A percentile compares a stretch with the other conserved stretches of the same genome.
Conservation (phyloP, 2,113 vertebrate species). For the Hucho hucho region DNA sequence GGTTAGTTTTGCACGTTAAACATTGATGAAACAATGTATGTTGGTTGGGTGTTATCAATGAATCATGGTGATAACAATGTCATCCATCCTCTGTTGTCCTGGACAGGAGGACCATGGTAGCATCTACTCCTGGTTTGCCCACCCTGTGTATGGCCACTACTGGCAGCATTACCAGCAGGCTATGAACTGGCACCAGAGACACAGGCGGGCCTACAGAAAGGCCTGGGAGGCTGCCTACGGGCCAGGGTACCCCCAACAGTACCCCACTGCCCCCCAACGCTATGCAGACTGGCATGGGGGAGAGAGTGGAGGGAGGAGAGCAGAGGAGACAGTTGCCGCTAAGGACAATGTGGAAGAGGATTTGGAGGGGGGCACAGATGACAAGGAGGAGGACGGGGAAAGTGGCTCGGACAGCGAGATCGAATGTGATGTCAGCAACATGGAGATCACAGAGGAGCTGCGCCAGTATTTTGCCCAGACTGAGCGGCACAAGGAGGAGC, state of each 20-base stretch:
- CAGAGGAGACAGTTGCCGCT: not conserved
- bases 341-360: not conserved
- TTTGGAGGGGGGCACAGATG: slow-evolving; percentile 22
- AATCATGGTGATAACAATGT: too few species aligned
- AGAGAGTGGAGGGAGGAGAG: slow-evolving; percentile 10
- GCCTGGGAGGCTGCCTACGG: slow-evolving; percentile 73
- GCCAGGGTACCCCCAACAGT: slow-evolving; percentile 31
- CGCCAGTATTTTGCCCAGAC: slow-evolving; percentile 92
- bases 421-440: slow-evolving; percentile 89
- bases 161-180: slow-evolving; percentile 90
- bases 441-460: slow-evolving; percentile 95
- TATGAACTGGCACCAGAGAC: slow-evolving; percentile 85
- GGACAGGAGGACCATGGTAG: slow-evolving; percentile 8
- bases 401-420: slow-evolving; percentile 71
- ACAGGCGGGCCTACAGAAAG: slow-evolving; percentile 81
- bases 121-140: slow-evolving; percentile 72
- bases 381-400: slow-evolving; percentile 54
- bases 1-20: too few species aligned
- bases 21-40: too few species aligned
- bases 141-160: slow-evolving; percentile 79
- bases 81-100: not conserved
- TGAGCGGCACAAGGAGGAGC: slow-evolving; percentile 84
- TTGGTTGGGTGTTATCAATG: too few species aligned
- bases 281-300: slow-evolving; percentile 59
- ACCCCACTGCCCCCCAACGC: slow-evolving; percentile 21